A percentile compares a stretch with the other conserved stretches of the same genome.
phyloP scores from a whole-genome alignment of 2,113 vertebrate species.

The Perca schrenkii region DNA sequence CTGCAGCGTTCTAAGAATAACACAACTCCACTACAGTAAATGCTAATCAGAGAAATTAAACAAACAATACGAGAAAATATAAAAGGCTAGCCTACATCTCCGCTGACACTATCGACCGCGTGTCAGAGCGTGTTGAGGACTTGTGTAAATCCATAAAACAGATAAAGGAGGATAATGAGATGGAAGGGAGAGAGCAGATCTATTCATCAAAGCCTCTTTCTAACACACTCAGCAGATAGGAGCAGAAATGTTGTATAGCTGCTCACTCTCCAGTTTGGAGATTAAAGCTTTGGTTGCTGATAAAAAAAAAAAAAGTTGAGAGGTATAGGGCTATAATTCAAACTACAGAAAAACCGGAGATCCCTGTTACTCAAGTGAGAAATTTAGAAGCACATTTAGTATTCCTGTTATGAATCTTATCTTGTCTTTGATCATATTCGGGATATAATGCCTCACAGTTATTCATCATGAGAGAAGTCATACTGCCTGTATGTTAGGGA shows the following conservation, averaged over 20 bases:
- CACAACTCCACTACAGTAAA: neutral
- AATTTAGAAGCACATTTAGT: conserved; percentile 16
- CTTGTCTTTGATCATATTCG: conserved; percentile 1
- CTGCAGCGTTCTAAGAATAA: conserved; percentile 37
- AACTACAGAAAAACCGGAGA: conserved; percentile 25
- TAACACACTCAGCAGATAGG: conserved; percentile 78
- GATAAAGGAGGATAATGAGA: conserved; percentile 81
- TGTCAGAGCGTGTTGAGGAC: conserved; percentile 69
- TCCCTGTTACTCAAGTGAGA: neutral
- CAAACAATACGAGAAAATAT: conserved; percentile 36
- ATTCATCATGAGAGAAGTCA: neutral
- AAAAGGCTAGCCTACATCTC: conserved; percentile 36
- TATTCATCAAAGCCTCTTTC: conserved; percentile 83
- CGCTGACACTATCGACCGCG: conserved; percentile 57
- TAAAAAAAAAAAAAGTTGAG: conserved; percentile 52
- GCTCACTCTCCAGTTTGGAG: conserved; percentile 74
- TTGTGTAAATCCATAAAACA: conserved; percentile 79
- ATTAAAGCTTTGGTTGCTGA: conserved; percentile 72
- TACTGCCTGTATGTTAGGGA: neutral
- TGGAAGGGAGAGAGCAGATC: conserved; percentile 76
- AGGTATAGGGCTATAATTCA: conserved; percentile 36
- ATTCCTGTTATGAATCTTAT: neutral
- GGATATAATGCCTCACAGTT: conserved; percentile 8
- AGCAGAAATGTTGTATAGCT: conserved; percentile 46
- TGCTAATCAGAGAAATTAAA: conserved; percentile 29